A percentile compares a stretch with the other conserved stretches of the same genome.
phyloP scores from a whole-genome alignment of 1,140 invertebrate species.

The Drosophila ogumai region DNA sequence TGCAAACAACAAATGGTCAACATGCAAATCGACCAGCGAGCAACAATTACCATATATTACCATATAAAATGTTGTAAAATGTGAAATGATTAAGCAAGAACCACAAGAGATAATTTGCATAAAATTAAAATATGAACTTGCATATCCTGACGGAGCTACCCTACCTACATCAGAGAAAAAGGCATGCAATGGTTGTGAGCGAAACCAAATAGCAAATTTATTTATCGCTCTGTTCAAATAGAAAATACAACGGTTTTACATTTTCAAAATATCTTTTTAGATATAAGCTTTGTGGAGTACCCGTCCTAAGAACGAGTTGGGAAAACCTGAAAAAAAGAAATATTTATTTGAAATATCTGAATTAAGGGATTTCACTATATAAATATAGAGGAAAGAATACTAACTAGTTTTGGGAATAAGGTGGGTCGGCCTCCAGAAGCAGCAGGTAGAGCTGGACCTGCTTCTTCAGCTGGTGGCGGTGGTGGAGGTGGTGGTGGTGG shows the following conservation, averaged over 20 bases:
- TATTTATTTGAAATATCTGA: not conserved
- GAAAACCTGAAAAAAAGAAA: not conserved
- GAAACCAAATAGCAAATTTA: not conserved
- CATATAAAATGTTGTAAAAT: constrained; percentile 24
- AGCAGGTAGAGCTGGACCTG: no score
- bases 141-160: constrained; percentile 23
- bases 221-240: constrained; percentile 1
- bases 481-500: no score
- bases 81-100: constrained; percentile 65
- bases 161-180: constrained; percentile 25
- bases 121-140: constrained; percentile 69
- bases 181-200: constrained; percentile 18
- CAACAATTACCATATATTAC: constrained; percentile 38
- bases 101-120: constrained; percentile 64
- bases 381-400: not conserved
- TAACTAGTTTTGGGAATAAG: not conserved
- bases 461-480: no score
- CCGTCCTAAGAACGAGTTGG: not conserved
- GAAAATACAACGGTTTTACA: not conserved
- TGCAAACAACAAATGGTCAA: constrained; percentile 36
- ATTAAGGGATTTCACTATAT: not conserved
- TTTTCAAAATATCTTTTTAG: not conserved
- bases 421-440: no score
- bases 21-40: constrained; percentile 41
- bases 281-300: not conserved